Evolutionary conservation across 1,140 invertebrate species (phyloP), one percentile per base, ranked within the genome.

Genomic region (Daktulosphaira vitifoliae): DNA sequence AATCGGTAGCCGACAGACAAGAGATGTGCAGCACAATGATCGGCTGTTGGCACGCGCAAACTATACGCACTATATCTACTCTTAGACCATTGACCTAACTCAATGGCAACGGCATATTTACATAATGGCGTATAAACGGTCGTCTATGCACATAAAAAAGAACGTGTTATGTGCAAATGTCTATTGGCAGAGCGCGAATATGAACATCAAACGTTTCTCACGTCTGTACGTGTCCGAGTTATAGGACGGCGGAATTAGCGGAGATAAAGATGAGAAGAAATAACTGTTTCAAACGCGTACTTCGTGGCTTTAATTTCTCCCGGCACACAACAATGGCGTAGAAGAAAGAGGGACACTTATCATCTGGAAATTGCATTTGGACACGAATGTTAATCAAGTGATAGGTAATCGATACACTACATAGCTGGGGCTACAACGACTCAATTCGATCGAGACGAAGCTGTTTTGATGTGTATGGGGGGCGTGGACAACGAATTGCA

Each of bases 331-430:
- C n/a, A n/a, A n/a, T n/a, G n/a, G n/a, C n/a, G n/a, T n/a, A n/a
- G n/a, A n/a, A n/a, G n/a, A 15, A 48, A 48, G 20, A 46, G 46
- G 18, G 42, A 33, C 18, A 20, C 46, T 3, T 26, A 26, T 62
- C 26, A 44, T 42, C 23, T 22, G 37, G 15, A 26, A 11, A 62
- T 62, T 62, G 42, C 56, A 16, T 13, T 62, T 48, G 5, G 42
- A 48, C 56, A 62, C 56, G 56, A 62, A 62, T 48, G 38, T 33
- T 42, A 56, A 56, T 44, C 18, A 22, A 18, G 23, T 23, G 56
- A 42, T n/a, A n/a, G 22, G 22, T 16, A 56, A 56, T 56, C 44
- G 38, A 56, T 56, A 56, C 53, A 3, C 5, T 23, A 15, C 42
- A 4, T 44, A 16, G 3, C 39, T 11, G 15, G 3, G 4, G 4